Base-by-base conservation (phyloP, 2,113 vertebrate species). In the Mellivora capensis region DNA sequence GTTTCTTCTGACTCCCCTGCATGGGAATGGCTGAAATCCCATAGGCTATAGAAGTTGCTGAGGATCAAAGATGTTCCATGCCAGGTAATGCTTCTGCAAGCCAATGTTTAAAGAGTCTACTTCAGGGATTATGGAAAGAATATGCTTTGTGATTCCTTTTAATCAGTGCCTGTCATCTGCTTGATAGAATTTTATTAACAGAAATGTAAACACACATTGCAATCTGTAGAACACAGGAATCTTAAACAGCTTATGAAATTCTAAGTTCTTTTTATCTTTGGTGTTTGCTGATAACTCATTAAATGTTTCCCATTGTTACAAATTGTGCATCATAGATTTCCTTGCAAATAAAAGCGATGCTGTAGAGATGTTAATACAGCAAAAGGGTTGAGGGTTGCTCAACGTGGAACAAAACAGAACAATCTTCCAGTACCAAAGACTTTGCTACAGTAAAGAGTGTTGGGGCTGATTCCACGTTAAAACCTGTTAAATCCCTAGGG, bases 171-270 rank as follows among this genome's bases (percentile, higher is more conserved):
- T 95, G 90, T 97, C 90, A 86, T 94, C 87, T 97, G 67, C 54
- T 85, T 96, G 71, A 94, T 93, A 96, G 87, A 97, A 96, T 97
- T 98, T 96, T 97, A 95, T 97, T 97, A 98, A 90, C n/a, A 52
- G 42, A 90, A 97, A 52, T 96, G 72, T 96, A 98, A 97, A 97
- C 87, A 96, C 87, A 93, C 94, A n/a, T 74, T 74, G 76, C 84
- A 95, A 96, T 94, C 90, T 87, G 21, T 57, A 97, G 90, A 97
- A 90, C 76, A 91, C 81, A 93, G 62, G 84, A 94, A 87, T 98
- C 49, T 94, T 90, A 97, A 98, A 64, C 77, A 95, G 80, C 76
- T 96, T 96, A 95, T 85, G 87, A 97, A 97, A 97, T 96, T 96
- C 57, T 91, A 97, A 97, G 87, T 95, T 97, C 80, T 96, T 98